phyloP scores from a whole-genome alignment of 2,888 invertebrate species.

The Panopea generosa region DNA sequence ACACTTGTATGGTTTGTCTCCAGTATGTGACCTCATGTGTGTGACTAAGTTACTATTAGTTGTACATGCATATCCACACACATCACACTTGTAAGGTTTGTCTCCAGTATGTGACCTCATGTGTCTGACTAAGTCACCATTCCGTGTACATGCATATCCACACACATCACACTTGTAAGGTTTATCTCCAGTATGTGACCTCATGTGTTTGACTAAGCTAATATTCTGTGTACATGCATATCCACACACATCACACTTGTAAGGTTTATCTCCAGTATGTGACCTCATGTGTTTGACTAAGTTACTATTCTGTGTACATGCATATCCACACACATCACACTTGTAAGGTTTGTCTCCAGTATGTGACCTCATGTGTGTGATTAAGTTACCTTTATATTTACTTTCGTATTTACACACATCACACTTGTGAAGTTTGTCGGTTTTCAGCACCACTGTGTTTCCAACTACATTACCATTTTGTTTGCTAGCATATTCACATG shows the following conservation, averaged over 20 bases:
- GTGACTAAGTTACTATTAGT: background rate
- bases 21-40: constrained; percentile 18
- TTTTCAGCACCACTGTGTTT: constrained; percentile 20
- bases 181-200: constrained; percentile 18
- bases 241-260: constrained; percentile 17
- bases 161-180: constrained; percentile 18
- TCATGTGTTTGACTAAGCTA: constrained; percentile 5
- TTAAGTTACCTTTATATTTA: background rate
- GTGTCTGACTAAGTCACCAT: constrained; percentile 19
- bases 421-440: constrained; percentile 15
- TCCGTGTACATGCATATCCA: constrained; percentile 20
- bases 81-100: constrained; percentile 22
- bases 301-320: background rate
- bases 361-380: constrained; percentile 26
- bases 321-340: constrained; percentile 23
- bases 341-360: constrained; percentile 24
- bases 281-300: constrained; percentile 6
- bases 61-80: constrained; percentile 28
- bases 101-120: constrained; percentile 25
- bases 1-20: constrained; percentile 16
- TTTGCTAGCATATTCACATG: constrained; percentile 16
- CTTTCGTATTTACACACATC: constrained; percentile 17
- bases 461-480: background rate
- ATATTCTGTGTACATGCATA: background rate
- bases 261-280: constrained; percentile 24